Conservation (phyloP, 2,888 invertebrate genomes). For the Scaptodrosophila latifasciaeformis region DNA sequence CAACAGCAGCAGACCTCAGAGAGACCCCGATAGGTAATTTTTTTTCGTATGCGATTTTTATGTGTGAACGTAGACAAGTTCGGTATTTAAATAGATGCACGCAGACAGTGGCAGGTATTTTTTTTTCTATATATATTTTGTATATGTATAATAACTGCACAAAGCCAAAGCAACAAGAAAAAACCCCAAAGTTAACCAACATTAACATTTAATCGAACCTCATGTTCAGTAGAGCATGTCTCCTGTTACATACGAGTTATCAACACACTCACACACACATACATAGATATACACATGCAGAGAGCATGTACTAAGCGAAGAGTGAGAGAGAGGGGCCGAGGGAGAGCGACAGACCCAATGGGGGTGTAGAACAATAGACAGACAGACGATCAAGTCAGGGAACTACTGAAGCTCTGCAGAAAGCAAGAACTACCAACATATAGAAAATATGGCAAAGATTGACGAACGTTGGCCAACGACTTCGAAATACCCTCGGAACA, state of each 20-base stretch:
- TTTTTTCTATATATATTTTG: slow-evolving; percentile 1
- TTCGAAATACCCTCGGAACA: too few relatives aligned
- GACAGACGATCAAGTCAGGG: slow-evolving; percentile 44
- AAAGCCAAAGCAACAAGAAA: slow-evolving; percentile 40
- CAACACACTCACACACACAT: slow-evolving; percentile 34
- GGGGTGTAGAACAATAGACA: too few relatives aligned
- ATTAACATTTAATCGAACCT: slow-evolving; percentile 75
- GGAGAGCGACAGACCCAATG: too few relatives aligned
- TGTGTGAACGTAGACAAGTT: slow-evolving; percentile 69
- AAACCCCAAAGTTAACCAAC: slow-evolving; percentile 73
- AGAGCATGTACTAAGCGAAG: slow-evolving; percentile 23
- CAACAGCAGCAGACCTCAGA: slow-evolving; percentile 13
- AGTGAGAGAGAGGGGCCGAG: slow-evolving; percentile 36
- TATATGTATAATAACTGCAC: not conserved
- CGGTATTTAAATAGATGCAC: slow-evolving; percentile 68
- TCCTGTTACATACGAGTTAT: slow-evolving; percentile 70
- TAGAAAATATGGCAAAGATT: slow-evolving; percentile 18
- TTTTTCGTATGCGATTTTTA: slow-evolving; percentile 57
- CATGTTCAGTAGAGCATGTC: slow-evolving; percentile 74
- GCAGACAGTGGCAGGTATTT: slow-evolving; percentile 16
- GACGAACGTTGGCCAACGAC: too few relatives aligned
- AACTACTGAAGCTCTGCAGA: slow-evolving; percentile 71
- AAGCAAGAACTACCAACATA: slow-evolving; percentile 26
- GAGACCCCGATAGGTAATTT: slow-evolving; percentile 22
- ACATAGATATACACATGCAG: not conserved